These are phyloP conservation scores for Drosophila picticornis DNA, from an alignment of 2,888 invertebrate species.

Conservation along the genomic window DNA sequence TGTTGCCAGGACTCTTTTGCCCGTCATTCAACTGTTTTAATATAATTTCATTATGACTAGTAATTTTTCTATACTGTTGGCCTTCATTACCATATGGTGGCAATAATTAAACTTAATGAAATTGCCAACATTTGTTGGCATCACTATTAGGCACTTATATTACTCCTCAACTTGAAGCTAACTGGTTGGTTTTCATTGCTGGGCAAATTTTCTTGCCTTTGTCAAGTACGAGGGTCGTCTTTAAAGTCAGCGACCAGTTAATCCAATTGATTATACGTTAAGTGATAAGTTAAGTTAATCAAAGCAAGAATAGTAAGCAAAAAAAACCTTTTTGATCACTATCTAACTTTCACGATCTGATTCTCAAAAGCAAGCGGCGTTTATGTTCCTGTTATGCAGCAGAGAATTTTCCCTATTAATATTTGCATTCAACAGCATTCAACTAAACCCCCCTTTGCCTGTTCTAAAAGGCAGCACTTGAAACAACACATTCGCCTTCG, in stretches of 20 bases:
- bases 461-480: slow-evolving; percentile 18
- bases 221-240: not conserved
- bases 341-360: not conserved
- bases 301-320: too few species aligned
- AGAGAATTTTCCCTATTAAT: slow-evolving; percentile 75
- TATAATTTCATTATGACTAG: slow-evolving; percentile 34
- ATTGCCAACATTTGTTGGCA: slow-evolving; percentile 35
- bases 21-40: slow-evolving; percentile 29
- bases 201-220: not conserved
- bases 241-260: not conserved
- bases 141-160: slow-evolving; percentile 35
- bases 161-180: not conserved
- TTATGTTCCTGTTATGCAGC: slow-evolving; percentile 52
- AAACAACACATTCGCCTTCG: slow-evolving; percentile 58
- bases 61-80: slow-evolving; percentile 37
- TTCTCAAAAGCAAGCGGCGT: not conserved
- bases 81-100: slow-evolving; percentile 60
- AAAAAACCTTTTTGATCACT: not conserved
- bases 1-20: slow-evolving; percentile 9
- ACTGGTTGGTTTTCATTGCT: not conserved
- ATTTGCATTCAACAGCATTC: slow-evolving; percentile 71
- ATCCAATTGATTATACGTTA: not conserved
- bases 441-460: not conserved
- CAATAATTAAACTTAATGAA: slow-evolving; percentile 60
- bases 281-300: not conserved